These are phyloP conservation scores for Chionodraco myersi DNA, from an alignment of 2,113 vertebrate species.

Conservation along the genomic window DNA sequence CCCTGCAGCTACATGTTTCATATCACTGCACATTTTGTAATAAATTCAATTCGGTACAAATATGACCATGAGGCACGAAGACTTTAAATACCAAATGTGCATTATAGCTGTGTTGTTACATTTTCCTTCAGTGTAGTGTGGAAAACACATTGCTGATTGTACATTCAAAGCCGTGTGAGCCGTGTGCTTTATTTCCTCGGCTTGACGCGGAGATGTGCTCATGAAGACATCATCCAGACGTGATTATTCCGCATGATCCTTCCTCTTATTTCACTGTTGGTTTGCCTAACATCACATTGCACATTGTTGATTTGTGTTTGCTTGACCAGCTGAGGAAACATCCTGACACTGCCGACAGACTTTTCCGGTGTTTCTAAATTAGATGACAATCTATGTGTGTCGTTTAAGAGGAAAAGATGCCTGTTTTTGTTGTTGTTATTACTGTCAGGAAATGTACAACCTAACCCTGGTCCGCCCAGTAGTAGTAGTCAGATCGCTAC, in stretches of 20 bases:
- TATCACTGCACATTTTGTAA: conserved; percentile 83
- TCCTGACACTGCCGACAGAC: background rate
- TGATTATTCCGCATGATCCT: conserved; percentile 70
- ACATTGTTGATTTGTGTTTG: conserved; percentile 19
- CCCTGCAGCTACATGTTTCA: conserved; percentile 85
- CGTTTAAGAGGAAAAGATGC: too few relatives aligned
- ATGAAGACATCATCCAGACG: conserved; percentile 71
- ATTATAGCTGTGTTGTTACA: conserved; percentile 68
- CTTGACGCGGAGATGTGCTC: conserved; percentile 58
- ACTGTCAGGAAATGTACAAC: too few relatives aligned
- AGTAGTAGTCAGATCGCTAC: too few relatives aligned
- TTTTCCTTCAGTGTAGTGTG: conserved; percentile 47
- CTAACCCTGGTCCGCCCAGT: too few relatives aligned
- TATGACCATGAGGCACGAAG: conserved; percentile 81
- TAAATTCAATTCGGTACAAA: conserved; percentile 82
- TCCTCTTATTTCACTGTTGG: conserved; percentile 39
- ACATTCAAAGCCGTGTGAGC: conserved; percentile 53
- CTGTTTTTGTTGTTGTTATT: too few relatives aligned
- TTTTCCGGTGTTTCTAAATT: too few relatives aligned
- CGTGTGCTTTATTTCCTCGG: conserved; percentile 60
- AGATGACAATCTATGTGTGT: too few relatives aligned
- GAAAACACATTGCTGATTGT: conserved; percentile 51
- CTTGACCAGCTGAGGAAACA: conserved; percentile 44
- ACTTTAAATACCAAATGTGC: conserved; percentile 83
- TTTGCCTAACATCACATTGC: conserved; percentile 46